Evolutionary conservation across 2,888 invertebrate genomes (phyloP).

Genomic region (Hydraecia micacea): DNA sequence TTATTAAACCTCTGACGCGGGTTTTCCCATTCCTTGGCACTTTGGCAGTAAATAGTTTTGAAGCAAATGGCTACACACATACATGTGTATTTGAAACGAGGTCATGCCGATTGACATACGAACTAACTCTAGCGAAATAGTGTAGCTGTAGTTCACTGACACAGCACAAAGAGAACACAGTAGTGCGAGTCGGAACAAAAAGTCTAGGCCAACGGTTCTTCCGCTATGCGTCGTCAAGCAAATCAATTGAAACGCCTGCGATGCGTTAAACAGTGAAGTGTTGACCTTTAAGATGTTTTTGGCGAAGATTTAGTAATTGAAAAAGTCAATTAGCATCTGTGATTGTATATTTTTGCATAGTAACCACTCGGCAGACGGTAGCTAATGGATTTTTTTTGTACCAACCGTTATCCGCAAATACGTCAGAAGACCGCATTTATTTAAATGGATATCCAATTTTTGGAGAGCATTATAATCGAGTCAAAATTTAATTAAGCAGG

Average conservation of each 20-base stretch:
- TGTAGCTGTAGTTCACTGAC: constrained; percentile 65
- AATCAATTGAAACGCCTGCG: constrained; percentile 57
- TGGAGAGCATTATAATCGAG: not conserved
- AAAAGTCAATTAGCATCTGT: constrained; percentile 15
- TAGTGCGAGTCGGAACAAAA: constrained; percentile 58
- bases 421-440: not conserved
- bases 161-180: constrained; percentile 63
- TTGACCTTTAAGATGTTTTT: constrained; percentile 43
- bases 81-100: constrained; percentile 63
- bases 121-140: constrained; percentile 59
- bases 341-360: constrained; percentile 24
- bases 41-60: constrained; percentile 55
- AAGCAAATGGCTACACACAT: constrained; percentile 55
- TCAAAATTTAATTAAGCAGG: constrained; percentile 19
- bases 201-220: constrained; percentile 53
- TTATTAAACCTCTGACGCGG: constrained; percentile 31
- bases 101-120: constrained; percentile 71
- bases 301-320: constrained; percentile 26
- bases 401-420: constrained; percentile 3
- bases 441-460: constrained; percentile 6
- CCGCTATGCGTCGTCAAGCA: constrained; percentile 46
- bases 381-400: constrained; percentile 1
- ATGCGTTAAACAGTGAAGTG: constrained; percentile 26
- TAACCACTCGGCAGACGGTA: not conserved
- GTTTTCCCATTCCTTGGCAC: constrained; percentile 55